Conservation (phyloP, 2,113 vertebrate species). For the Canis aureus region DNA sequence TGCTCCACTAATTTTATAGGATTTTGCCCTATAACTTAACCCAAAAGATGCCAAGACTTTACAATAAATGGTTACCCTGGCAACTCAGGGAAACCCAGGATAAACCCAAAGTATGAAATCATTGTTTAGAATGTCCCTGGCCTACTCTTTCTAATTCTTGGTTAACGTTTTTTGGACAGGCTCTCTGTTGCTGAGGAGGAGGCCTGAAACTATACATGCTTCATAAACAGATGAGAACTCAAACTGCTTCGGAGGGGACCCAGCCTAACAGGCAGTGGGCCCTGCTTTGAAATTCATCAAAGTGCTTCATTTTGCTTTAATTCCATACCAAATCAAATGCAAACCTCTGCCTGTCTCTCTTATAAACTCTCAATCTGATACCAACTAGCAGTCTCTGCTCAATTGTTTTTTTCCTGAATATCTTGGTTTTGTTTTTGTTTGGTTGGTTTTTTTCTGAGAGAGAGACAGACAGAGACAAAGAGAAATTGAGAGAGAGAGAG, state of each 20-base stretch:
- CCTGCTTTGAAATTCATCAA: constrained; percentile 9
- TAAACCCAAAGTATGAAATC: constrained; percentile 80
- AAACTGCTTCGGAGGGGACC: neutral
- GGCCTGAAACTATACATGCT: constrained; percentile 27
- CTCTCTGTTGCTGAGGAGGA: constrained; percentile 63
- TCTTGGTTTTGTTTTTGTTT: neutral
- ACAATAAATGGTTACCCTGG: constrained; percentile 77
- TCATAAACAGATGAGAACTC: constrained; percentile 1
- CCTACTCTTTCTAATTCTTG: constrained; percentile 64
- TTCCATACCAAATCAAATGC: neutral
- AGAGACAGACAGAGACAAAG: too few species aligned
- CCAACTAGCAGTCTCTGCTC: neutral
- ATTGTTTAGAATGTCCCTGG: constrained; percentile 79
- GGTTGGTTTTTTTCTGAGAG: neutral
- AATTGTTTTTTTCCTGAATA: neutral
- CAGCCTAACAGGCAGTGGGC: neutral
- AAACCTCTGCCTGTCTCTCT: neutral
- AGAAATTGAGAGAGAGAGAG: neutral
- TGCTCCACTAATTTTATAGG: constrained; percentile 59
- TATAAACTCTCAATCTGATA: neutral
- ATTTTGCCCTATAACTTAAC: constrained; percentile 74
- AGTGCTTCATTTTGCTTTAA: neutral
- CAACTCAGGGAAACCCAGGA: constrained; percentile 76
- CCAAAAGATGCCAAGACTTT: constrained; percentile 78
- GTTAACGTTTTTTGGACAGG: constrained; percentile 66